A percentile compares a stretch with the other conserved stretches of the same genome.
phyloP scores from a whole-genome alignment of 2,113 vertebrate species.

The Paracanthobrama guichenoti region DNA sequence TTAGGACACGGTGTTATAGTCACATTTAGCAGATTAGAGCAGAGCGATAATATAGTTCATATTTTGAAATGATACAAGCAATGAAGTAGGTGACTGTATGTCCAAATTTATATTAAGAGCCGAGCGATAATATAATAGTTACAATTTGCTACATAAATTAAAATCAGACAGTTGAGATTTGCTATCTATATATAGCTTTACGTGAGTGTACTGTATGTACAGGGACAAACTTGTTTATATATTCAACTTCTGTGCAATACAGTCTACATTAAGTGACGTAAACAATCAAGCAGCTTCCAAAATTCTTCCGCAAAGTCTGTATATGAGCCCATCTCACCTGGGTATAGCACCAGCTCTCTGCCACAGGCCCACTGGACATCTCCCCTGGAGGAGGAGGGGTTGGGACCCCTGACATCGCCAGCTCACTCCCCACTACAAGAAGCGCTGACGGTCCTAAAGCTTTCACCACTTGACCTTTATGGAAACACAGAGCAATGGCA shows the following conservation, averaged over 20 bases:
- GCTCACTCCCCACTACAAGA: conserved; percentile 62
- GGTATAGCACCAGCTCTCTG: conserved; percentile 99
- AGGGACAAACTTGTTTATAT: too few species aligned
- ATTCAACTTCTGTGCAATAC: too few species aligned
- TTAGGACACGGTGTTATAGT: neutral
- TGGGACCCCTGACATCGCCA: conserved; percentile 91
- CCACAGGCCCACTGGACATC: conserved; percentile 95
- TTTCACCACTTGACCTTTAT: conserved; percentile 62
- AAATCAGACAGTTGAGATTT: neutral
- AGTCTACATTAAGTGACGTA: too few species aligned
- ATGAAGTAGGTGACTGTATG: neutral
- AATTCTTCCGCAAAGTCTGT: neutral
- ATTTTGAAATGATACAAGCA: neutral
- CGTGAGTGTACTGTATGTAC: too few species aligned
- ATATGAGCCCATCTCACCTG: conserved; percentile 76
- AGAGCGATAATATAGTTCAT: neutral
- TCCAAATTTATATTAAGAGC: neutral
- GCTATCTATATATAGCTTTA: too few species aligned
- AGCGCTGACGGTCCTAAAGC: conserved; percentile 65
- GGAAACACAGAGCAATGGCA: conserved; percentile 28
- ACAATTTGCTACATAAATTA: neutral
- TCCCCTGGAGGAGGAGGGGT: conserved; percentile 92
- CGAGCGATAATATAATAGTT: neutral
- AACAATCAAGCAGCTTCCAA: neutral
- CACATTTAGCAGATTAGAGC: neutral